These are phyloP conservation scores for Norana najaformis DNA, from an alignment of 2,888 invertebrate species.

Conservation along the genomic window DNA sequence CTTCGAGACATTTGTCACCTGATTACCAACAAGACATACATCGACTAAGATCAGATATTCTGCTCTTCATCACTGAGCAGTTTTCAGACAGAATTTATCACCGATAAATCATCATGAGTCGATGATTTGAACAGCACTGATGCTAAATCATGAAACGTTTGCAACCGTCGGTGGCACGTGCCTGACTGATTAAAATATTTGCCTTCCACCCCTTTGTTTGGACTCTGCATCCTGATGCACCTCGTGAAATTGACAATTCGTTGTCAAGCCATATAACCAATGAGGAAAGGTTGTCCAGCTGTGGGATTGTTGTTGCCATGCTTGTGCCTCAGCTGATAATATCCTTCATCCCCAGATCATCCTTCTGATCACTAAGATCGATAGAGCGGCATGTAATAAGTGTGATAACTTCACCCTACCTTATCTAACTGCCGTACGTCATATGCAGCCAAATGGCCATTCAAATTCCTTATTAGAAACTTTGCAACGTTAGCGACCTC, in stretches of 20 bases:
- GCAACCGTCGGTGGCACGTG: not conserved
- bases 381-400: not conserved
- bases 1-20: slow-evolving; percentile 4
- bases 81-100: not conserved
- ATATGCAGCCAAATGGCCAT: not conserved
- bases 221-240: not conserved
- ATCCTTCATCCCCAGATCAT: not conserved
- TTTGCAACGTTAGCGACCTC: not conserved
- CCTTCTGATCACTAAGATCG: not conserved
- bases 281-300: too few species aligned
- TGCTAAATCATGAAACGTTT: not conserved
- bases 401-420: not conserved
- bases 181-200: not conserved
- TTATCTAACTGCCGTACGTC: not conserved
- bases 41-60: not conserved
- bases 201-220: not conserved
- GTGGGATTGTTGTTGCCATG: too few species aligned
- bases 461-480: too few species aligned
- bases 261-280: too few species aligned
- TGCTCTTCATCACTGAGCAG: not conserved
- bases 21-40: not conserved
- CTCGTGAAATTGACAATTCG: too few species aligned
- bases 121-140: not conserved
- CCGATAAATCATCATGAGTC: not conserved
- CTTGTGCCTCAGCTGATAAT: not conserved